Conservation (phyloP, 1,140 invertebrate genomes). For the Drosophila asahinai region DNA sequence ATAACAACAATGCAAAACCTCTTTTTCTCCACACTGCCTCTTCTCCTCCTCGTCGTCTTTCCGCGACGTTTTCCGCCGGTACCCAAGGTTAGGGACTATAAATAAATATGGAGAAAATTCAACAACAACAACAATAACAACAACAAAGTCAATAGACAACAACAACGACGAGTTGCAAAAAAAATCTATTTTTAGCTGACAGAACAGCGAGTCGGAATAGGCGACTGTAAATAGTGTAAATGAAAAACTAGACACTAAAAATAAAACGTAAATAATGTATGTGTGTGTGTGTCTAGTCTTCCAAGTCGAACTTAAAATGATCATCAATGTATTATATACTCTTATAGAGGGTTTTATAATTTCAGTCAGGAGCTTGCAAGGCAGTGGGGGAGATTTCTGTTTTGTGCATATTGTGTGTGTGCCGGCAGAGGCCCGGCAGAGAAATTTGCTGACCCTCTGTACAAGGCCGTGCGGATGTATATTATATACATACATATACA, state of each 20-base stretch:
- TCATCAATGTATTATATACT: neutral
- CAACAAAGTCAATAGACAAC: conserved; percentile 13
- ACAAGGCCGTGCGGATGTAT: no score
- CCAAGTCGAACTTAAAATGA: conserved; percentile 15
- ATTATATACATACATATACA: no score
- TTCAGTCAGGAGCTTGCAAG: no score
- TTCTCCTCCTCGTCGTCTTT: neutral
- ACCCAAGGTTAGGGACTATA: conserved; percentile 54
- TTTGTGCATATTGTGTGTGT: no score
- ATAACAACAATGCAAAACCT: conserved; percentile 12
- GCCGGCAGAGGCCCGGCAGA: no score
- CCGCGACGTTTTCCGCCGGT: conserved; percentile 34
- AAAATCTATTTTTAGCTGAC: conserved; percentile 53
- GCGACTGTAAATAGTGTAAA: conserved; percentile 38
- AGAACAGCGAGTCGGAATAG: conserved; percentile 13
- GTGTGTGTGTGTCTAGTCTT: neutral
- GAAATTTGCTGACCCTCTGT: no score
- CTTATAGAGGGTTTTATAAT: no score
- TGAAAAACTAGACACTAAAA: conserved; percentile 43
- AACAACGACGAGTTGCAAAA: conserved; percentile 46
- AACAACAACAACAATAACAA: conserved; percentile 27
- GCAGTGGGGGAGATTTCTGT: no score
- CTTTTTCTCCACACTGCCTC: neutral
- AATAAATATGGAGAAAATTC: conserved; percentile 62
- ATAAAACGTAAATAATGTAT: conserved; percentile 3